These are phyloP conservation scores for Odontamblyopus lacepedii DNA, from an alignment of 2,797 vertebrate species.

Conservation along the genomic window DNA sequence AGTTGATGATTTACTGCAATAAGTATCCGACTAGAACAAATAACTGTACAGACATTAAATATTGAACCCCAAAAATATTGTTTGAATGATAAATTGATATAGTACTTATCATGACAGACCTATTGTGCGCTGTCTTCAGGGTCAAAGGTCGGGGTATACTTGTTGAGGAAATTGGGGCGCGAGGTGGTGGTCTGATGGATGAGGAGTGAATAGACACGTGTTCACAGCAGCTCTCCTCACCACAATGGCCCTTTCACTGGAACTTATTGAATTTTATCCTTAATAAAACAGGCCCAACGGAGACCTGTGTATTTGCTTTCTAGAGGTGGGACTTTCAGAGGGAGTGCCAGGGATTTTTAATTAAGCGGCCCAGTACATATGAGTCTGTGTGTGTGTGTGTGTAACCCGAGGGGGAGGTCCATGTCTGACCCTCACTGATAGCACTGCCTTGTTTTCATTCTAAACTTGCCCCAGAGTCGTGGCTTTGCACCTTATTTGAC, in stretches of 20 bases:
- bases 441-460: conserved; percentile 68
- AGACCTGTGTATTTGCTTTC: conserved; percentile 62
- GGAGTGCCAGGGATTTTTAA: conserved; percentile 67
- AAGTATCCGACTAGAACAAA: too few relatives aligned
- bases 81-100: too few relatives aligned
- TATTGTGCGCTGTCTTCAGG: background rate
- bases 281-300: conserved; percentile 55
- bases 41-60: too few relatives aligned
- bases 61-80: too few relatives aligned
- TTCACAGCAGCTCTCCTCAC: conserved; percentile 45
- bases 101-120: too few relatives aligned
- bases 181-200: conserved; percentile 61
- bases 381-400: conserved; percentile 28
- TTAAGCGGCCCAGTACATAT: conserved; percentile 50
- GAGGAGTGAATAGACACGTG: conserved; percentile 56
- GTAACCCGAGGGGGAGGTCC: conserved; percentile 55
- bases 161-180: conserved; percentile 58
- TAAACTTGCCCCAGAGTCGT: conserved; percentile 62
- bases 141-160: conserved; percentile 38
- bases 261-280: conserved; percentile 42
- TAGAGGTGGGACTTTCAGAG: conserved; percentile 64
- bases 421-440: conserved; percentile 66
- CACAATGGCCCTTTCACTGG: conserved; percentile 69
- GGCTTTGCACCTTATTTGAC: conserved; percentile 68
- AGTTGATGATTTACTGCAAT: too few relatives aligned